Conservation (phyloP, 2,888 invertebrate species). For the Epinotia ramella region DNA sequence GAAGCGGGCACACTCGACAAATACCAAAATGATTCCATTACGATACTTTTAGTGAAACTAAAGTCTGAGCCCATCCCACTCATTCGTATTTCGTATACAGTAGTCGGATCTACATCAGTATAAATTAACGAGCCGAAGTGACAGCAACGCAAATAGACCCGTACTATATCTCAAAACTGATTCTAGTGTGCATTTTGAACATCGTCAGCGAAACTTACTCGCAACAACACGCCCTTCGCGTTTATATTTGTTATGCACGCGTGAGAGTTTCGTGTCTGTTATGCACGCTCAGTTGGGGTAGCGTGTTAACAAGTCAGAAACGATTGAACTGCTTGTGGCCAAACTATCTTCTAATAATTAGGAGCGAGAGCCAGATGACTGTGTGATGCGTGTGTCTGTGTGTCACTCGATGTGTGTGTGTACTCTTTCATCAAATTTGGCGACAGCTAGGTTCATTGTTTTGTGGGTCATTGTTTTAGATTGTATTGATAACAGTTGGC, state of each 20-base stretch:
- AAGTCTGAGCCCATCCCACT: too few relatives aligned
- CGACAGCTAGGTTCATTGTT: too few relatives aligned
- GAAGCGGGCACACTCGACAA: too few relatives aligned
- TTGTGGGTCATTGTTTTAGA: too few relatives aligned
- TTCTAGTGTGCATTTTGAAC: slow-evolving; percentile 10
- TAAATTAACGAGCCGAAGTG: too few relatives aligned
- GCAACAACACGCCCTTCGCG: neutral
- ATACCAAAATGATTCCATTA: too few relatives aligned
- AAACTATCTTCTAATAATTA: slow-evolving; percentile 23
- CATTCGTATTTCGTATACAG: too few relatives aligned
- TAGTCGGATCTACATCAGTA: too few relatives aligned
- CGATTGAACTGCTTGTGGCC: slow-evolving; percentile 11
- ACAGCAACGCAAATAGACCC: neutral
- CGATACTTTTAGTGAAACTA: too few relatives aligned
- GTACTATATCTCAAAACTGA: slow-evolving; percentile 1
- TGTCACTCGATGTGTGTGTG: too few relatives aligned
- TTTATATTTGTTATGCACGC: neutral
- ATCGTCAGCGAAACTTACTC: slow-evolving; percentile 7
- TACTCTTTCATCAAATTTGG: neutral
- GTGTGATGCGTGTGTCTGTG: too few relatives aligned
- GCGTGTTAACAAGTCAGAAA: slow-evolving; percentile 30
- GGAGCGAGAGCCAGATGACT: slow-evolving; percentile 19
- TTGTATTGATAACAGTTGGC: too few relatives aligned
- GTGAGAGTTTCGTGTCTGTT: slow-evolving; percentile 11
- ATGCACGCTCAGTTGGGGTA: slow-evolving; percentile 20